Conservation (phyloP, 2,888 invertebrate species). For the Sinohyriopsis cumingii region DNA sequence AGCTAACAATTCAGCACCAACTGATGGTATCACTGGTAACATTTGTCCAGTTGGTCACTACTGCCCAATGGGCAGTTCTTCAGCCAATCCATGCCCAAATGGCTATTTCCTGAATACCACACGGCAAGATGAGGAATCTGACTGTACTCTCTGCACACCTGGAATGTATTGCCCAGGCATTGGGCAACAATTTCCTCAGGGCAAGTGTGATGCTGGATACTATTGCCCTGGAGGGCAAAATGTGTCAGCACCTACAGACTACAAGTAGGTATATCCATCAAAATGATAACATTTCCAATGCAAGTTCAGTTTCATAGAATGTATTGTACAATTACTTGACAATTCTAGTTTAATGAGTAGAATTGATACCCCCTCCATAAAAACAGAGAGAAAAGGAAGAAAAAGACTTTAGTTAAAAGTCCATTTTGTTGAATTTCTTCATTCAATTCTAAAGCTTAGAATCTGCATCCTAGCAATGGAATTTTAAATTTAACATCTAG, state of each 20-base stretch:
- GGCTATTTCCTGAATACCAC: slow-evolving; percentile 63
- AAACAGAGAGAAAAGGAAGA: no score
- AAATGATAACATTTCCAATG: not conserved
- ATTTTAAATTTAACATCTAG: no score
- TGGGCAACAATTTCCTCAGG: slow-evolving; percentile 52
- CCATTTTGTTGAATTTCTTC: no score
- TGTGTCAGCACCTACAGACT: slow-evolving; percentile 57
- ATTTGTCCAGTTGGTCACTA: slow-evolving; percentile 65
- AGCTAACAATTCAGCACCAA: slow-evolving; percentile 51
- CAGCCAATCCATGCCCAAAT: slow-evolving; percentile 48
- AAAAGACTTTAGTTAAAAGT: no score
- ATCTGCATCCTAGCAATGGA: no score
- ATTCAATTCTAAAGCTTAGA: no score
- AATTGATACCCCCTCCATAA: no score
- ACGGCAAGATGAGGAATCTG: slow-evolving; percentile 48
- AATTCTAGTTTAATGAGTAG: not conserved
- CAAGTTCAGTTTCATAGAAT: not conserved
- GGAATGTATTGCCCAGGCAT: slow-evolving; percentile 62
- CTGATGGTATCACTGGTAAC: slow-evolving; percentile 60
- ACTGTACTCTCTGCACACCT: slow-evolving; percentile 61
- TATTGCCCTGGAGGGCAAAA: slow-evolving; percentile 67
- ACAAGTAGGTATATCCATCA: slow-evolving; percentile 40
- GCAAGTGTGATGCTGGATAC: slow-evolving; percentile 64
- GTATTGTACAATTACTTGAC: not conserved
- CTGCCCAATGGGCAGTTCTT: slow-evolving; percentile 57